Evolutionary conservation across 2,888 invertebrate species (phyloP).

Genomic region (Dermolepida albohirtum): DNA sequence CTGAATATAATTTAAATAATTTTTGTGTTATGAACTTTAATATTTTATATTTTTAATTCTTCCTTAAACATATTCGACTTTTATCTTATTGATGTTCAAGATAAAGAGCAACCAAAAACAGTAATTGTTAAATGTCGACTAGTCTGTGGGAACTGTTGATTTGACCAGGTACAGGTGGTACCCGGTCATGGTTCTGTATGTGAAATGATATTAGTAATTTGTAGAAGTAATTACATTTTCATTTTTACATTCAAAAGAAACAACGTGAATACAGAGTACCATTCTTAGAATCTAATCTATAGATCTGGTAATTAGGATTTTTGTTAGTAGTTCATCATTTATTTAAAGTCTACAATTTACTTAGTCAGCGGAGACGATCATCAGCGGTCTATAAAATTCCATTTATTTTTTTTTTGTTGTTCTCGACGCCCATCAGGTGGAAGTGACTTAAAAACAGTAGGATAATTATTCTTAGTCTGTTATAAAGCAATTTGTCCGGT

Average conservation of each 20-base stretch:
- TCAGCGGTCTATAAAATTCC: conserved; percentile 13
- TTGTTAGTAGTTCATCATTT: conserved; percentile 4
- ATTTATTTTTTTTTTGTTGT: conserved; percentile 26
- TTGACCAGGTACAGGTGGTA: not conserved
- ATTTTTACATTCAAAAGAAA: conserved; percentile 13
- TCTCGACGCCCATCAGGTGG: conserved; percentile 12
- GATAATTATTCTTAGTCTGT: conserved; percentile 13
- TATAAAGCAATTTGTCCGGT: conserved; percentile 18
- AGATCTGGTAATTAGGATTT: conserved; percentile 32
- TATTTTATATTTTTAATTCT: no score
- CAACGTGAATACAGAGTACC: conserved; percentile 11
- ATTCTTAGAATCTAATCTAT: conserved; percentile 32
- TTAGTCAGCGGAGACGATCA: conserved; percentile 7
- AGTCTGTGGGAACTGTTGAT: not conserved
- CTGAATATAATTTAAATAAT: no score
- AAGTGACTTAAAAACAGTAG: conserved; percentile 4
- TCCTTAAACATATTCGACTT: no score
- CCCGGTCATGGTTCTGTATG: no score
- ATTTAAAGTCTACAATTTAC: conserved; percentile 13
- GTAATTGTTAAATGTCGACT: conserved; percentile 3
- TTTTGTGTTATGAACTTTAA: no score
- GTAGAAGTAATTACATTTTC: conserved; percentile 29
- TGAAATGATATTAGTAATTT: conserved; percentile 26
- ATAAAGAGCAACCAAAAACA: conserved; percentile 8
- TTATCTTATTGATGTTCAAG: not conserved